These are phyloP conservation scores for Equus przewalskii DNA, from an alignment of 2,113 vertebrate species.

Conservation along the genomic window DNA sequence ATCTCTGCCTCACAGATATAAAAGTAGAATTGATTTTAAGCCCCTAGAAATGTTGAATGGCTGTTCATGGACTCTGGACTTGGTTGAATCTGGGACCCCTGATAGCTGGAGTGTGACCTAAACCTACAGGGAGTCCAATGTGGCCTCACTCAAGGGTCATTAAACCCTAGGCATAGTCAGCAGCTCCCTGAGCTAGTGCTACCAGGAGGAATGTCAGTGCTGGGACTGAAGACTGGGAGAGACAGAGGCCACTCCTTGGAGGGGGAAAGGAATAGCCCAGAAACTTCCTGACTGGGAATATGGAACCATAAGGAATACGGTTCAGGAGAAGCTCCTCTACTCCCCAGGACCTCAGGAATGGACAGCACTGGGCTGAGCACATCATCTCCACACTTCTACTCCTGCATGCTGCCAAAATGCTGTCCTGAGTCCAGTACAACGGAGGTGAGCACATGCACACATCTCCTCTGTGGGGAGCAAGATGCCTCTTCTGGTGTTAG, in stretches of 20 bases:
- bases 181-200: not conserved
- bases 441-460: not conserved
- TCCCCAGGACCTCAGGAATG: not conserved
- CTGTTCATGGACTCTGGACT: not conserved
- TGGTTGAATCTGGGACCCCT: not conserved
- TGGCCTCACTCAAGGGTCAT: not conserved
- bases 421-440: not conserved
- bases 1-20: constrained; percentile 35
- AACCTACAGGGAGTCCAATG: not conserved
- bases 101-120: not conserved
- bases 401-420: not conserved
- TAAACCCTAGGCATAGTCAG: not conserved
- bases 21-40: constrained; percentile 51
- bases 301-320: not conserved
- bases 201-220: not conserved
- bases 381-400: not conserved
- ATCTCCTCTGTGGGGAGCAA: not conserved
- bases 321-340: not conserved
- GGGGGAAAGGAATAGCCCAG: not conserved
- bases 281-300: not conserved
- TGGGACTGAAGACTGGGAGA: not conserved
- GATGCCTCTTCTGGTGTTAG: not conserved
- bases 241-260: not conserved
- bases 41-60: constrained; percentile 5
- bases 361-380: not conserved